Conservation (phyloP, 2,113 vertebrate species). For the Cephalopholis sonnerati region DNA sequence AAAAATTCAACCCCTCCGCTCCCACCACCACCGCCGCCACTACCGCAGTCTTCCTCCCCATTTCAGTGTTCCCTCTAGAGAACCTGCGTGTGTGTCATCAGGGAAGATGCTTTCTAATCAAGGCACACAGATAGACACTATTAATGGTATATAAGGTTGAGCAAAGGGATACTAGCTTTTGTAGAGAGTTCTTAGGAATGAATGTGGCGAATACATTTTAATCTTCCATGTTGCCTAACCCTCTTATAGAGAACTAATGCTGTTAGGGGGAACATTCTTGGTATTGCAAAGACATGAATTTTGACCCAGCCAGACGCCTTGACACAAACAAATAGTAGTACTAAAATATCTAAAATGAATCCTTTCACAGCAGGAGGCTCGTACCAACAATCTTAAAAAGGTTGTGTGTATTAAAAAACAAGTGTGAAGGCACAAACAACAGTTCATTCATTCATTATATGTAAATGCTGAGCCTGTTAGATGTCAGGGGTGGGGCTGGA, state of each 20-base stretch:
- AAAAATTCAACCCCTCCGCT: not conserved
- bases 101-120: conserved; percentile 22
- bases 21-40: no score
- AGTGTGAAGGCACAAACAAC: not conserved
- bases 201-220: not conserved
- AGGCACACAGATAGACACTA: conserved; percentile 2
- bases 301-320: not conserved
- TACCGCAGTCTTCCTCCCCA: not conserved
- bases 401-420: conserved; percentile 25
- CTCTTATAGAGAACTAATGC: conserved; percentile 6
- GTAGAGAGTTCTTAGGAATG: not conserved
- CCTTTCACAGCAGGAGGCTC: not conserved
- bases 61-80: conserved; percentile 13
- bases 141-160: not conserved
- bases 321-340: not conserved
- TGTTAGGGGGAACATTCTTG: not conserved
- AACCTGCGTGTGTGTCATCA: not conserved
- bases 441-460: not conserved
- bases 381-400: not conserved
- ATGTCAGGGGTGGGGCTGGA: no score
- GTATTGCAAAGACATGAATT: not conserved
- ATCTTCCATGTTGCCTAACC: conserved; percentile 1
- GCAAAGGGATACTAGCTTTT: not conserved
- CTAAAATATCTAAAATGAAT: conserved; percentile 3
- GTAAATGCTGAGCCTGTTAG: no score